Evolutionary conservation across 2,797 vertebrate species (phyloP).

Genomic region (Picus viridis): DNA sequence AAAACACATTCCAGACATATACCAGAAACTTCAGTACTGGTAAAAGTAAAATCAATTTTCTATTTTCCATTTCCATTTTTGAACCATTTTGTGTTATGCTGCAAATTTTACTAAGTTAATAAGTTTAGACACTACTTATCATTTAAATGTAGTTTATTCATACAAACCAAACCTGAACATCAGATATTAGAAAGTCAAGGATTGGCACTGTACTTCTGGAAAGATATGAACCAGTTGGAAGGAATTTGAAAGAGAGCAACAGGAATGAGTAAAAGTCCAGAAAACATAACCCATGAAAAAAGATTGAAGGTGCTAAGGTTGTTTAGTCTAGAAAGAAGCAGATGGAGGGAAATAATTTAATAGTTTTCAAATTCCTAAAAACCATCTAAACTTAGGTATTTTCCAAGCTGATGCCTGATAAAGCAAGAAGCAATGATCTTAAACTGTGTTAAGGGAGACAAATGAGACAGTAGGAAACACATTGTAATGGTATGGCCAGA

Average conservation of each 20-base stretch:
- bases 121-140: slow-evolving; percentile 12
- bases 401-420: slow-evolving; percentile 9
- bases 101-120: background rate
- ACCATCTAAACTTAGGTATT: background rate
- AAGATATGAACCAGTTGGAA: slow-evolving; percentile 38
- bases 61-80: slow-evolving; percentile 13
- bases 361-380: background rate
- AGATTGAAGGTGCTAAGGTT: background rate
- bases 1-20: background rate
- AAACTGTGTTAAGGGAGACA: background rate
- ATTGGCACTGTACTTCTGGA: slow-evolving; percentile 28
- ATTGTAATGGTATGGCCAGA: background rate
- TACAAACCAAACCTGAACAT: background rate
- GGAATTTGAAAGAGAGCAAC: slow-evolving; percentile 12
- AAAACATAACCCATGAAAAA: slow-evolving; percentile 9
- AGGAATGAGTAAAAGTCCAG: slow-evolving; percentile 28
- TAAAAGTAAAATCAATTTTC: slow-evolving; percentile 15
- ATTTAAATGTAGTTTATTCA: slow-evolving; percentile 2
- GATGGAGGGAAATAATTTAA: background rate
- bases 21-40: background rate
- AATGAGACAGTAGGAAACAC: slow-evolving; percentile 4
- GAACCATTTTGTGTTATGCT: background rate
- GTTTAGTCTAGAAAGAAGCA: slow-evolving; percentile 36
- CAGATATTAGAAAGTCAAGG: background rate
- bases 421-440: slow-evolving; percentile 13